Conservation (phyloP, 2,113 vertebrate species). For the Vulpes vulpes region DNA sequence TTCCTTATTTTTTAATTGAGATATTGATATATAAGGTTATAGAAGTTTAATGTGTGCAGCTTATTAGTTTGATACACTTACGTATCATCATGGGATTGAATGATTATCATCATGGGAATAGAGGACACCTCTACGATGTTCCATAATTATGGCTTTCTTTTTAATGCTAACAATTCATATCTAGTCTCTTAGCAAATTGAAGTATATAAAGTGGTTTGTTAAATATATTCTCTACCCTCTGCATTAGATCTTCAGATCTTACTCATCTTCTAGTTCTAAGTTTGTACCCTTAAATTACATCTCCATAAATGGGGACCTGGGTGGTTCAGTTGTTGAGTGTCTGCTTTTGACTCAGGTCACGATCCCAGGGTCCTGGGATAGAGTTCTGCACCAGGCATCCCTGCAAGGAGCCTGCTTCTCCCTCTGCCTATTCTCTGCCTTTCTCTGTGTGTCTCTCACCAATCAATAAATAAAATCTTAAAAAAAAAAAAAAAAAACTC, state of each 20-base stretch:
- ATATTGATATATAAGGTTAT: not conserved
- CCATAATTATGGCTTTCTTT: not conserved
- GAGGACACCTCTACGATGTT: not conserved
- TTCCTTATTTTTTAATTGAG: not conserved
- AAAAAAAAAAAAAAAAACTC: too few relatives aligned
- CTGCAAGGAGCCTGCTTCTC: too few relatives aligned
- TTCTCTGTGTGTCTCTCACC: too few relatives aligned
- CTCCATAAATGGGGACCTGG: too few relatives aligned
- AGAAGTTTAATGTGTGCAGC: not conserved
- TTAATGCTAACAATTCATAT: too few relatives aligned
- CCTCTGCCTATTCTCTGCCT: too few relatives aligned
- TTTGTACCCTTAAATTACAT: not conserved
- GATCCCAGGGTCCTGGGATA: too few relatives aligned
- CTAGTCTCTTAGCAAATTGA: not conserved
- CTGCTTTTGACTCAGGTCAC: too few relatives aligned
- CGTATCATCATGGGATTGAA: not conserved
- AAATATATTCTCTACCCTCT: not conserved
- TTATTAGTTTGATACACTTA: not conserved
- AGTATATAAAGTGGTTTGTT: not conserved
- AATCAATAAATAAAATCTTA: too few relatives aligned
- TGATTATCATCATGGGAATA: not conserved
- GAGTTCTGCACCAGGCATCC: too few relatives aligned
- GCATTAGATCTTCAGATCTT: not conserved
- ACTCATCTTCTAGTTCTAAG: not conserved
- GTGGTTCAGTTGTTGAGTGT: too few relatives aligned